Base-by-base conservation (phyloP, 2,888 invertebrate genomes). In the Campoplex nolae region DNA sequence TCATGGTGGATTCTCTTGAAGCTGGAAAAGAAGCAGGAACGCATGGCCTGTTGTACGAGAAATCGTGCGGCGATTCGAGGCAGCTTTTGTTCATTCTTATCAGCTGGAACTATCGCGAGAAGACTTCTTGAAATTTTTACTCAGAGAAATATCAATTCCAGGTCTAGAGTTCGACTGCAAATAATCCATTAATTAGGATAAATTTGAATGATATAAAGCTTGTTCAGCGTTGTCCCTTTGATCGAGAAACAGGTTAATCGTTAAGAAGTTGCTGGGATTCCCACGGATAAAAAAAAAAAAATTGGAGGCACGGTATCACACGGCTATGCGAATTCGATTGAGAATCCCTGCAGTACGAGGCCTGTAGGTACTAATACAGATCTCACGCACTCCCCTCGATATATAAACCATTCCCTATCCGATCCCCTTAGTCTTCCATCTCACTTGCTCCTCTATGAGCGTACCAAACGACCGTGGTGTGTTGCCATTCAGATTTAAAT, bases 401-500 rank as follows among this genome's bases (percentile, higher is more conserved):
- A 93, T 93, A 93, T 93, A 93, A 93, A 92, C 91, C 92, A 92
- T 93, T 93, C 93, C 90, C 91, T 92, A 91, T 90, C 90, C 88
- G 83, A 88, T 86, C 83, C 68, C 78, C 83, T 77, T 68, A 70
- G 78, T 75, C 56, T 74, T 82, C 74, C 84, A 11, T 81, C 83
- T 71, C 86, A 56, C 81, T 81, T 73, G 65, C 84, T 83, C 80
- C 80, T 62, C 73, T 74, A 78, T 54, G 62, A 85, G 65, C 86
- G 74, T 89, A 86, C 89, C 90, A 90, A 91, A 90, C 92, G 92
- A 92, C 91, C 90, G 90, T 88, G 91, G 91, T 91, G 91, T 91
- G 91, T 92, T 91, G 90, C 92, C 92, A 94, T 94, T 94, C 94
- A 94, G 92, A 94, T 94, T 94, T 94, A 94, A 94, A 94, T 94